Base-by-base conservation (phyloP, 2,113 vertebrate species). In the Hemibagrus wyckioides region DNA sequence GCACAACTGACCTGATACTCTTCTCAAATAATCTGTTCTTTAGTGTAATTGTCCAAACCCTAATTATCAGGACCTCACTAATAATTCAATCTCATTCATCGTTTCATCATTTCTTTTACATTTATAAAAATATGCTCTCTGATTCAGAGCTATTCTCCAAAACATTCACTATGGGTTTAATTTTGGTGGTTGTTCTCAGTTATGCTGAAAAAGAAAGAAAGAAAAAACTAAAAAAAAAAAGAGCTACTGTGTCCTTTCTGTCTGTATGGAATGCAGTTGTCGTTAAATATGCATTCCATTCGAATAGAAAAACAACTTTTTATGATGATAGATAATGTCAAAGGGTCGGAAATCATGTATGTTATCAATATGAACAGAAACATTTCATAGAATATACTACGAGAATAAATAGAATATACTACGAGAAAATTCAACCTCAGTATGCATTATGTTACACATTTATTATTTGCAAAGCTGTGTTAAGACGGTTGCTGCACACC, bases 401-500 rank as follows among this genome's bases (percentile, higher is more conserved):
- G 44, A 8, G 44, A 59, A 69, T 30, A 63, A 14, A 6, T 63
- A 13, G 25, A 61, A 44, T 30, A 41, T 56, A 71, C 36, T 41
- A 25, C 10, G 17, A 80, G 52, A 81, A 57, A 21, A 73, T 41
- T 10, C 63, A 79, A n/a, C 21, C n/a, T 39, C 48, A 19, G 23
- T 39, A 52, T 28, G 33, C n/a, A 67, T 54, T 80, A 80, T 30
- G 52, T 25, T 28, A 6, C 41, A 54, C 77, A 56, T 81, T 41
- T 75, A 57, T 85, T 85, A 67, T 80, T 67, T 80, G 44, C 61
- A 54, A 54, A 4, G 41, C 50, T 67, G 59, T 1, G 30, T 73
- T 85, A 76, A 76, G 71, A 85, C 39, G 67, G 57, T 33, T 76
- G 61, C 84, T 65, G 57, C 50, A 65, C 30, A 63, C 25, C 28